phyloP scores from a whole-genome alignment of 2,888 invertebrate genomes.

The Lasioglossum leucozonium region DNA sequence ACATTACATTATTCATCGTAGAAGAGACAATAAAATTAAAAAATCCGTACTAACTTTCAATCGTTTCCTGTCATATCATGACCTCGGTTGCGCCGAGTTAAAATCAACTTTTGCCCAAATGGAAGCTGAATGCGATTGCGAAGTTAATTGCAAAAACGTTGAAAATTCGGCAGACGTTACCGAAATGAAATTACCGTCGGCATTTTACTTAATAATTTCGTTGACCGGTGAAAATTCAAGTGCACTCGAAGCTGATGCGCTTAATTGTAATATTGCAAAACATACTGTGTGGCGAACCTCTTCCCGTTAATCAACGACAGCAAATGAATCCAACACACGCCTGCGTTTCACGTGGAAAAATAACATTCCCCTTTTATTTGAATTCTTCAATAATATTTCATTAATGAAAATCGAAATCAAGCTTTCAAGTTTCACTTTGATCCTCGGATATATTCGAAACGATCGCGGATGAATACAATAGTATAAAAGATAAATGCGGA shows the following conservation, averaged over 20 bases:
- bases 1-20: not conserved
- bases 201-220: slow-evolving; percentile 1
- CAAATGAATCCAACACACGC: not conserved
- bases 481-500: not conserved
- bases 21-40: not conserved
- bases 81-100: not conserved
- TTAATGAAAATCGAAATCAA: not conserved
- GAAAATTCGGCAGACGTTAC: not conserved
- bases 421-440: not conserved
- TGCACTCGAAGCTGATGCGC: not conserved
- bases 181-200: not conserved
- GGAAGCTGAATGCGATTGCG: not conserved
- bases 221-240: not conserved
- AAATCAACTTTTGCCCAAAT: not conserved
- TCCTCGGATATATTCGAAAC: not conserved
- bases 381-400: not conserved
- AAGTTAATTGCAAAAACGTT: not conserved
- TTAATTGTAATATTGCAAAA: not conserved
- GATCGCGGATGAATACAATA: not conserved
- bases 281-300: not conserved
- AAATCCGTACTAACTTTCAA: not conserved
- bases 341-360: not conserved
- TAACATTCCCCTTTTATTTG: not conserved
- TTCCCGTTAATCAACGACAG: not conserved
- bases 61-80: not conserved